Percentiles rank a stretch among this genome's conserved stretches.
Evolutionary conservation across 2,113 vertebrate species (phyloP).

Genomic region (Lucifuga dentata): DNA sequence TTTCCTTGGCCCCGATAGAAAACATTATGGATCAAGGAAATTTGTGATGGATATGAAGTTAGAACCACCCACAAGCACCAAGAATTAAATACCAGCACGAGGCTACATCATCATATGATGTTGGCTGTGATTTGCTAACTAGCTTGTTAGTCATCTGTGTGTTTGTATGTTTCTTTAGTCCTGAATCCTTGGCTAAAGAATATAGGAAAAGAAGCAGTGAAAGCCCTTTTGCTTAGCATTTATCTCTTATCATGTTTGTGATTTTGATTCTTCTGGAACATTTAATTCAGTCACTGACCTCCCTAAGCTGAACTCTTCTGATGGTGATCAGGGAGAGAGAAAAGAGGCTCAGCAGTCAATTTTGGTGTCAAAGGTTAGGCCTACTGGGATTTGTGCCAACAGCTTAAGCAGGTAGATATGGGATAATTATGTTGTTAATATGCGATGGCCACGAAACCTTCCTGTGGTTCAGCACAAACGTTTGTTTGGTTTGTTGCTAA

Average conservation of each 20-base stretch:
- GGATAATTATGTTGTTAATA: too few relatives aligned
- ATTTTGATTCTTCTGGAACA: constrained; percentile 41
- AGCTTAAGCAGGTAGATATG: constrained; percentile 24
- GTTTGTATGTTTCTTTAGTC: too few relatives aligned
- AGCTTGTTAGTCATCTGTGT: too few relatives aligned
- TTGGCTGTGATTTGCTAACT: too few relatives aligned
- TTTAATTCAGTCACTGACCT: constrained; percentile 29
- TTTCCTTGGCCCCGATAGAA: not conserved
- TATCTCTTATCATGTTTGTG: not conserved
- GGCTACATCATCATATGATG: too few relatives aligned
- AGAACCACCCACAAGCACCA: too few relatives aligned
- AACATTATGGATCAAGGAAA: not conserved
- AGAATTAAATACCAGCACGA: too few relatives aligned
- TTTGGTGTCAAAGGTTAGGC: constrained; percentile 44
- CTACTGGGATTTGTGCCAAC: constrained; percentile 20
- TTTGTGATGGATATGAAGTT: not conserved
- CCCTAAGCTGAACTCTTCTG: constrained; percentile 33
- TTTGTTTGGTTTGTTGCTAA: not conserved
- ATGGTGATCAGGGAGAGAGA: constrained; percentile 6
- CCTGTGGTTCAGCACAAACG: not conserved
- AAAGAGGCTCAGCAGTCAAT: constrained; percentile 23
- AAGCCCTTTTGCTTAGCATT: not conserved
- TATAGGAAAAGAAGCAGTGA: too few relatives aligned
- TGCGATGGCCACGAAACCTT: not conserved
- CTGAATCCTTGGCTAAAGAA: too few relatives aligned